phyloP scores from a whole-genome alignment of 2,797 vertebrate species.

The Ctenosaura bakeri region DNA sequence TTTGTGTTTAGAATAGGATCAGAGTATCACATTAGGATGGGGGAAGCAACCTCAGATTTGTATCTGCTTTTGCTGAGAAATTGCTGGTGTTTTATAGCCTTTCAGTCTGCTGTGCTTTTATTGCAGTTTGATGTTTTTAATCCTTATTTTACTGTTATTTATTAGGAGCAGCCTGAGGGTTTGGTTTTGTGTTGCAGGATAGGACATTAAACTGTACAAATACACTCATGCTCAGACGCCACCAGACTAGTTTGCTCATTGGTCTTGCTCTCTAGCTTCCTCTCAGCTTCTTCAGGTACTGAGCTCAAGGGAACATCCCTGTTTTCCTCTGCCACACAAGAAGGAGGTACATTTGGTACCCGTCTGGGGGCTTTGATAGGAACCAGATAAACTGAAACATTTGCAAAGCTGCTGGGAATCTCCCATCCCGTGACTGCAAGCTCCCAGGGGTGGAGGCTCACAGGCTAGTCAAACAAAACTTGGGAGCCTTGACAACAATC shows the following conservation, averaged over 20 bases:
- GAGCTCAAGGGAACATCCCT: background rate
- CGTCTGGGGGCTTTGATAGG: background rate
- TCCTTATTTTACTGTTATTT: background rate
- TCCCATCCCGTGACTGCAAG: conserved; percentile 12
- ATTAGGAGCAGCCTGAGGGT: background rate
- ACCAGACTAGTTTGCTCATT: background rate
- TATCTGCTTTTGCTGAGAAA: background rate
- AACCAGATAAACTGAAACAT: conserved; percentile 14
- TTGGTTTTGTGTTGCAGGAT: background rate
- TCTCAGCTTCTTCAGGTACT: background rate
- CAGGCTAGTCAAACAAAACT: conserved; percentile 33
- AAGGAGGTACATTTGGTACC: background rate
- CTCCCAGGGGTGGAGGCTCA: background rate
- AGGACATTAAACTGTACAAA: background rate
- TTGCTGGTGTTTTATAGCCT: background rate
- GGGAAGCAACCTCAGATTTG: background rate
- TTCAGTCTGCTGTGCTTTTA: background rate
- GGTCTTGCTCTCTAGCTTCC: background rate
- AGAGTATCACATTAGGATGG: background rate
- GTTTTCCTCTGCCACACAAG: background rate
- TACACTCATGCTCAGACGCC: background rate
- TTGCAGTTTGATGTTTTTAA: background rate
- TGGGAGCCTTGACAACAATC: conserved; percentile 18
- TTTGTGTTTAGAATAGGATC: background rate
- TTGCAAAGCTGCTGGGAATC: conserved; percentile 15